These are phyloP conservation scores for Temnothorax ravouxi DNA, from an alignment of 2,888 invertebrate species.

Conservation along the genomic window DNA sequence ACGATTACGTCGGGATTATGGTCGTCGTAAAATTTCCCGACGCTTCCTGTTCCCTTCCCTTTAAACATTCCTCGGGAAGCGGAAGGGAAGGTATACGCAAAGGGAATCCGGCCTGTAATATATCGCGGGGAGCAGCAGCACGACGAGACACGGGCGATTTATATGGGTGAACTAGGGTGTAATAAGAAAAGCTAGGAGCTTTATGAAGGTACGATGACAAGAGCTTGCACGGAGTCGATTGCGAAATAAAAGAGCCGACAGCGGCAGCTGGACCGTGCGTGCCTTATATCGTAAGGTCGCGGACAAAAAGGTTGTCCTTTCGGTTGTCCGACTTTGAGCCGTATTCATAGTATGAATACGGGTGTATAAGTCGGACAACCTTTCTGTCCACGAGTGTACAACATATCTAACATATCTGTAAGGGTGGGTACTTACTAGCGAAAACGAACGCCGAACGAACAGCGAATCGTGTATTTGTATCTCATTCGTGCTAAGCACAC, in stretches of 20 bases:
- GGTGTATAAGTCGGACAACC: too few relatives aligned
- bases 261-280: not conserved
- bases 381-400: too few relatives aligned
- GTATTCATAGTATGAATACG: too few relatives aligned
- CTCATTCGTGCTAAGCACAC: too few relatives aligned
- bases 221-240: not conserved
- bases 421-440: too few relatives aligned
- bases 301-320: too few relatives aligned
- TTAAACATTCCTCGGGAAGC: not conserved
- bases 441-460: too few relatives aligned
- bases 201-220: not conserved
- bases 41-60: not conserved
- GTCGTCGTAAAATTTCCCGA: constrained; percentile 25
- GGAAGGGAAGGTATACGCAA: not conserved
- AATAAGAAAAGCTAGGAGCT: not conserved
- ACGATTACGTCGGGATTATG: constrained; percentile 42
- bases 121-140: not conserved
- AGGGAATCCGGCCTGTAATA: not conserved
- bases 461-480: too few relatives aligned
- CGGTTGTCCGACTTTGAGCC: too few relatives aligned
- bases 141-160: not conserved
- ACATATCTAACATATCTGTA: constrained; percentile 12
- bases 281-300: not conserved
- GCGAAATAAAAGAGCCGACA: not conserved
- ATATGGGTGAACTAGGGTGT: not conserved